Percentiles rank a stretch among this genome's conserved stretches.
Conservation (phyloP, 1,140 invertebrate genomes). For the Orius insidiosus region DNA sequence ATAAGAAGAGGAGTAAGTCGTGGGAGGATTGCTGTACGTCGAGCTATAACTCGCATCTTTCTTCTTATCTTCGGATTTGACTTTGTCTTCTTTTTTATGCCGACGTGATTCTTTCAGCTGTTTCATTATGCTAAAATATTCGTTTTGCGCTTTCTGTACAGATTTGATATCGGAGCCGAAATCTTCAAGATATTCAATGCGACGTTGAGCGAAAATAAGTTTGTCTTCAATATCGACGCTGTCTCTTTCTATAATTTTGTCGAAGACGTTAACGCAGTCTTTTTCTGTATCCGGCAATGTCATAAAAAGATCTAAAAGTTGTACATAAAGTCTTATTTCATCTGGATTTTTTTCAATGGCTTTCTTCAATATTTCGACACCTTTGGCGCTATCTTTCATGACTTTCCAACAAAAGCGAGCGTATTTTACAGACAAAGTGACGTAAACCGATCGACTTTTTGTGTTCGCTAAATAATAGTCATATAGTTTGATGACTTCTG, state of each 20-base stretch:
- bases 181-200: slow-evolving; percentile 71
- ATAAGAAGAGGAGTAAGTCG: too few species aligned
- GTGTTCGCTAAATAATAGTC: slow-evolving; percentile 60
- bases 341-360: slow-evolving; percentile 40
- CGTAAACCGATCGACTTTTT: slow-evolving; percentile 57
- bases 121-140: slow-evolving; percentile 8
- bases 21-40: too few species aligned
- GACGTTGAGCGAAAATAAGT: slow-evolving; percentile 76
- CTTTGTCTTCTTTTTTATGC: not conserved
- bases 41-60: too few species aligned
- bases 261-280: slow-evolving; percentile 54
- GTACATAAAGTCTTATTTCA: slow-evolving; percentile 66
- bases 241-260: slow-evolving; percentile 47
- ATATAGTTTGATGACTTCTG: slow-evolving; percentile 62
- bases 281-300: slow-evolving; percentile 50
- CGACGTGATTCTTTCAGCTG: not conserved
- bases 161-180: slow-evolving; percentile 41
- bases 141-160: slow-evolving; percentile 9
- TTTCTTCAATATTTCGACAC: slow-evolving; percentile 46
- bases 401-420: slow-evolving; percentile 56
- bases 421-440: slow-evolving; percentile 77
- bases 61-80: too few species aligned
- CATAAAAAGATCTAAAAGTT: slow-evolving; percentile 75
- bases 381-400: slow-evolving; percentile 44
- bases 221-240: slow-evolving; percentile 57